phyloP scores from a whole-genome alignment of 30 jellyfish, hydroid and myxozoan genomes.

The Pseudorhiza aurosa region DNA sequence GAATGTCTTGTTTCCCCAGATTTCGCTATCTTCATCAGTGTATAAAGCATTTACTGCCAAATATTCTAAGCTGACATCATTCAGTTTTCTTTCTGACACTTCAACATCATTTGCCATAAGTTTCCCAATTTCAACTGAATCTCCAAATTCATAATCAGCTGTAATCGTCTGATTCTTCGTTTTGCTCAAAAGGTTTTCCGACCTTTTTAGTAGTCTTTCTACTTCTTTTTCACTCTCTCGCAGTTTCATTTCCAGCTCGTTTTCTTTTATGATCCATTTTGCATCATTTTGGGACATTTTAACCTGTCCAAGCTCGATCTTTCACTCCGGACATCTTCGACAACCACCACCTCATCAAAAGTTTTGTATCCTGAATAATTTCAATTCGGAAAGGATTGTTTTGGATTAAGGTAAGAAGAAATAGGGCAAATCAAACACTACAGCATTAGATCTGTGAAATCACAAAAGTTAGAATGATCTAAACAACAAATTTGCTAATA shows the following conservation, averaged over 20 bases:
- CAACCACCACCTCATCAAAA: slow-evolving; percentile 44
- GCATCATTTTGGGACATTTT: slow-evolving; percentile 62
- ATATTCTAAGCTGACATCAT: slow-evolving; percentile 52
- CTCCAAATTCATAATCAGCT: slow-evolving; percentile 36
- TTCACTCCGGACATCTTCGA: slow-evolving; percentile 16
- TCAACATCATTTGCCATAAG: slow-evolving; percentile 6
- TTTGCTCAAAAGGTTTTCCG: slow-evolving; percentile 39
- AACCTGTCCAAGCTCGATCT: slow-evolving; percentile 23
- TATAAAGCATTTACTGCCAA: slow-evolving; percentile 50
- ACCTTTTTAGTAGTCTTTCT: neutral
- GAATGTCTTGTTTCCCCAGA: slow-evolving; percentile 76
- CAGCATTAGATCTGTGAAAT: too few relatives aligned
- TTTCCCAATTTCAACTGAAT: neutral
- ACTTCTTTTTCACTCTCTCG: slow-evolving; percentile 19
- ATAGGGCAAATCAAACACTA: too few relatives aligned
- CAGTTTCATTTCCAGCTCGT: slow-evolving; percentile 1
- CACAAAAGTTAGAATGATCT: too few relatives aligned
- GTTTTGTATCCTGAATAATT: slow-evolving; percentile 80
- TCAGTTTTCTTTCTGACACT: slow-evolving; percentile 54
- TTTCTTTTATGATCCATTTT: slow-evolving; percentile 8
- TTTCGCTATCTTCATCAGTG: slow-evolving; percentile 46
- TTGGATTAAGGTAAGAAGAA: too few relatives aligned
- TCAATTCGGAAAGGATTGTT: too few relatives aligned
- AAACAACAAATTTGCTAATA: too few relatives aligned
- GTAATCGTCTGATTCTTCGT: slow-evolving; percentile 50